Evolutionary conservation across 64 coral and sea anemone genomes (phyloP).

Genomic region (Catalaphyllia jardinei): DNA sequence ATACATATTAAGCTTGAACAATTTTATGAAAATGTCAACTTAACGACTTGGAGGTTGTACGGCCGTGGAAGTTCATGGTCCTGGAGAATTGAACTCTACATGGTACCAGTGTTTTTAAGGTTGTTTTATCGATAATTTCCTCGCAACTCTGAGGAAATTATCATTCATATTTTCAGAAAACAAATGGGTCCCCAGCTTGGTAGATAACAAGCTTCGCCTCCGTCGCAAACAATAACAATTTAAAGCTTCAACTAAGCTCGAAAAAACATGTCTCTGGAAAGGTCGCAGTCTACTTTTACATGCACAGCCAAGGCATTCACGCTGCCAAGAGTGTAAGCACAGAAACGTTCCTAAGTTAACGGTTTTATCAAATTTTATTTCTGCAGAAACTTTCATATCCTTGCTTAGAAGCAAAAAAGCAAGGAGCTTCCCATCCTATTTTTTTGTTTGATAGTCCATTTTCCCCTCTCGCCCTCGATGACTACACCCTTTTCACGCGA

Average conservation of each 20-base stretch:
- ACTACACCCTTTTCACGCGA: not conserved
- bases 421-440: not conserved
- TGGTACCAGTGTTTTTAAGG: not conserved
- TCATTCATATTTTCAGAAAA: not conserved
- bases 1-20: not conserved
- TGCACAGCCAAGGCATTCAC: not conserved
- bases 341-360: not conserved
- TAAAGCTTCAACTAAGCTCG: not conserved
- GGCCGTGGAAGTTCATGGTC: not conserved
- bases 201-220: not conserved
- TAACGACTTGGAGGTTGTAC: not conserved
- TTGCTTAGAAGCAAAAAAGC: not conserved
- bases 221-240: not conserved
- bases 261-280: slow-evolving; percentile 8
- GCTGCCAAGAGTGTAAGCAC: not conserved
- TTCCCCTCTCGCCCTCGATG: too few species aligned
- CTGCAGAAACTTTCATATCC: not conserved
- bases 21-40: not conserved
- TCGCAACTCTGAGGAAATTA: not conserved
- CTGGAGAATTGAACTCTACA: too few species aligned
- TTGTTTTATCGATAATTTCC: not conserved
- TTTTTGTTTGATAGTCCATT: not conserved
- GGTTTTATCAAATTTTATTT: not conserved
- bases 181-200: not conserved
- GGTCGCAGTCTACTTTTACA: not conserved